Percentiles rank a stretch among this genome's conserved stretches.
phyloP scores from a whole-genome alignment of 1,140 invertebrate genomes.

The Drosophila cardini region DNA sequence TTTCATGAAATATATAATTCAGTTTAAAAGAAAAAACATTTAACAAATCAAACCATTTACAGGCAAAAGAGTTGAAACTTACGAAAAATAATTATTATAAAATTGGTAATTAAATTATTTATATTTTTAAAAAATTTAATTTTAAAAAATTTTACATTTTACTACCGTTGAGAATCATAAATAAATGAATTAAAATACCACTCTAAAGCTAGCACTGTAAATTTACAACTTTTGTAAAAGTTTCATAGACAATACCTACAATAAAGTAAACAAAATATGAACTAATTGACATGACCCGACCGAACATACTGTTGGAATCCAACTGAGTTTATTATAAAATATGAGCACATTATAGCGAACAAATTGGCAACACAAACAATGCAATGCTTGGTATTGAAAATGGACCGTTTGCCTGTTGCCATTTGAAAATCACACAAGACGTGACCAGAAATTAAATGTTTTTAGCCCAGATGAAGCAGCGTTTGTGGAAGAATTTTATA shows the following conservation, averaged over 20 bases:
- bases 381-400: slow-evolving; percentile 45
- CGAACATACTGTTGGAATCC: background rate
- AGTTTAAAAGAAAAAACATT: too few relatives aligned
- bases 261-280: background rate
- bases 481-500: slow-evolving; percentile 63
- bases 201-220: background rate
- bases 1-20: background rate
- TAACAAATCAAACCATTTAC: too few relatives aligned
- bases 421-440: slow-evolving; percentile 74
- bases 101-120: too few relatives aligned
- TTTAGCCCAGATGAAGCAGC: slow-evolving; percentile 62
- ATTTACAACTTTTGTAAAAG: background rate
- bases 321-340: slow-evolving; percentile 25
- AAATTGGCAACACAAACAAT: slow-evolving; percentile 42
- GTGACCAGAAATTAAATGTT: slow-evolving; percentile 79
- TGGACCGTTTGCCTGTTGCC: slow-evolving; percentile 46
- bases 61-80: too few relatives aligned
- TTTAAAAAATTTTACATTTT: too few relatives aligned
- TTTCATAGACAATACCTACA: background rate
- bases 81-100: too few relatives aligned
- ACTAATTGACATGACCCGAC: background rate
- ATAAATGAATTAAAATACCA: too few relatives aligned
- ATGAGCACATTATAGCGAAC: slow-evolving; percentile 32
- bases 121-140: too few relatives aligned
- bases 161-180: too few relatives aligned